These are phyloP conservation scores for Cisticola juncidis DNA, from an alignment of 2,113 vertebrate genomes.

Conservation along the genomic window DNA sequence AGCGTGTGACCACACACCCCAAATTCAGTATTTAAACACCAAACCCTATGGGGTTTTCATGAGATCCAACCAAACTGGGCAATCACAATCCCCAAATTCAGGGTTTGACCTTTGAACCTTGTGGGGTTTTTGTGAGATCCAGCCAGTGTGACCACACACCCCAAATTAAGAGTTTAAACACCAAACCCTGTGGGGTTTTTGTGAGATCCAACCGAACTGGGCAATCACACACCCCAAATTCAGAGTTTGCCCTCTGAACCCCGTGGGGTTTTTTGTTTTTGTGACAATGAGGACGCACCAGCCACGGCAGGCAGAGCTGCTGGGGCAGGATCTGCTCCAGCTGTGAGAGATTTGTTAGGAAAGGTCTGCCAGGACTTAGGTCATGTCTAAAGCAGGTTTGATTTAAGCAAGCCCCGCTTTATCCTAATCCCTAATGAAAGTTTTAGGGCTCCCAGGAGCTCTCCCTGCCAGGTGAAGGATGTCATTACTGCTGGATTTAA, in stretches of 20 bases:
- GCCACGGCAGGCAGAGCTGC: rapidly evolving
- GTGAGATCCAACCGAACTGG: too few species aligned
- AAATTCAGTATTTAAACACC: too few species aligned
- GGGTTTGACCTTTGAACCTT: too few species aligned
- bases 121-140: too few species aligned
- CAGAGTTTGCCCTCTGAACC: rapidly evolving
- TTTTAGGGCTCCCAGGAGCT: not conserved
- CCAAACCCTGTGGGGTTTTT: too few species aligned
- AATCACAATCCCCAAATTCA: too few species aligned
- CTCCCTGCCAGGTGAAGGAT: not conserved
- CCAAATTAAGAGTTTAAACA: too few species aligned
- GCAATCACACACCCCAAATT: not conserved
- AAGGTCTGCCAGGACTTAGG: not conserved
- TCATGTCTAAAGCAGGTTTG: not conserved
- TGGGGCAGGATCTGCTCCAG: not conserved
- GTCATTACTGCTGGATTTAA: slow-evolving; percentile 15
- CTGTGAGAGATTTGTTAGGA: not conserved
- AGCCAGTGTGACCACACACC: too few species aligned
- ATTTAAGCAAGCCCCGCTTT: not conserved
- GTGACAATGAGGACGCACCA: not conserved
- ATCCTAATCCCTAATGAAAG: slow-evolving; percentile 1
- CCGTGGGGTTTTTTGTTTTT: rapidly evolving
- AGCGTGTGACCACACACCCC: too few species aligned
- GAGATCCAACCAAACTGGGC: too few species aligned
- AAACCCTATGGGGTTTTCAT: too few species aligned